Evolutionary conservation across 1,140 invertebrate genomes (phyloP), one percentile per base, ranked within the genome.

Genomic region (Pseudomyrmex gracilis): DNA sequence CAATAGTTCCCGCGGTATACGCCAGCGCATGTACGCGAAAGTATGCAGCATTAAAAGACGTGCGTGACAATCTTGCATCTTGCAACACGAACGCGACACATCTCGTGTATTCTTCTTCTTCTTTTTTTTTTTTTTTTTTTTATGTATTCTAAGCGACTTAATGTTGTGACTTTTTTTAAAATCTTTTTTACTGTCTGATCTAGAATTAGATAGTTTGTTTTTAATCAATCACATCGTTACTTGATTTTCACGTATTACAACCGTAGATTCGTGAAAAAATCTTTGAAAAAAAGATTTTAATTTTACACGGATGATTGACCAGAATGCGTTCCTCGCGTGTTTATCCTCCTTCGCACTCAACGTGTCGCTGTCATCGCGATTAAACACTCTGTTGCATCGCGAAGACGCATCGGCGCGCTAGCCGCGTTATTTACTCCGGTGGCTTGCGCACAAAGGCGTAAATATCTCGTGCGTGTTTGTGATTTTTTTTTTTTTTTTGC

Each of bases 361-460:
- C 57, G n/a, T 83, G 86, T 63, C 53, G 85, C 85, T 61, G 82
- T 84, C 85, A 74, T 78, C 83, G 71, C 82, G 82, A 87, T 87
- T 87, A 74, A 68, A 78, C 57, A 57, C 45, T 66, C 64, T 43
- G 10, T 47, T 67, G 51, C 76, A 24, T 71, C 64, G 76, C 43
- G 15, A 47, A 58, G 66, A 80, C 34, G 76, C 43, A 80, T 80
- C 53, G 64, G 20, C 43, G 12, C 53, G 13, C 45, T 43, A n/a
- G 24, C n/a, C 51, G 10, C 15, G 53, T 61, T 60, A 73, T 74
- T 71, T 87, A 74, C n/a, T 10, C 20, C 13, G 9, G 61, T 63
- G 66, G 51, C 76, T 84, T 58, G 51, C 58, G 70, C 24, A 53
- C 1, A 13, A 61, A 53, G 12, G 22, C 63, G 55, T 77, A 55